Base-by-base conservation (phyloP, 2,113 vertebrate genomes). In the Terrapene triunguis region DNA sequence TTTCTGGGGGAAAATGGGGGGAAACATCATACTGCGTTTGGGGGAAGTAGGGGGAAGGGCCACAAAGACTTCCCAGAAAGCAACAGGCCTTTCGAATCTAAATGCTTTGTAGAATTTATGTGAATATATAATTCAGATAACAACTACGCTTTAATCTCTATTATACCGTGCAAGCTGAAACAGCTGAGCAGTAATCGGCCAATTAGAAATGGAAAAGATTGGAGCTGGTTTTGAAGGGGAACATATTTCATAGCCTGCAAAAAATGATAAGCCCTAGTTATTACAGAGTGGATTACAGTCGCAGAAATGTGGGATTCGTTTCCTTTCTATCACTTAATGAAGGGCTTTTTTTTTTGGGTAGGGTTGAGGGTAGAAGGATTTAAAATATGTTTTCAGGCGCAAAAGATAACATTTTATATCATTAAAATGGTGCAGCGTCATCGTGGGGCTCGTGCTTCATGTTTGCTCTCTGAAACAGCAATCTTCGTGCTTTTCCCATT, bases 1-100 rank as follows among this genome's bases (percentile, higher is more conserved):
- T 96, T 88, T 93, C 96, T 84, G 84, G 87, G 94, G 94, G 95
- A 97, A 97, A 95, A 96, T 4, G 86, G 48, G 65, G 55, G 4
- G 50, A 6, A 8, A 38, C 29, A 35, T 51, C 80, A 53, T 6
- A 16, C 84, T 8, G 76, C 22, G 54, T 85, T 16, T 10, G 74
- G 72, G 54, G 42, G 48, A 47, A 32, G n/a, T 19, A 10, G 44
- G 62, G 85, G 35, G 38, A 48, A 0, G n/a, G 83, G 65, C 42
- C 44, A 59, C 6, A 69, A 84, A 6, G 44, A 82, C 22, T 81
- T 48, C 72, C 51, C 90, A 59, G 50, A 89, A 83, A 89, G 53
- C 35, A 5, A 0, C 79, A 24, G 59, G 50, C 47, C 8, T 48
- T 3, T 11, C 2, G 1, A 29, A 74, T 87, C 8, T 16, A 3